These are phyloP conservation scores for Pelecanoides urinatrix DNA, from an alignment of 2,113 vertebrate species.

Conservation along the genomic window DNA sequence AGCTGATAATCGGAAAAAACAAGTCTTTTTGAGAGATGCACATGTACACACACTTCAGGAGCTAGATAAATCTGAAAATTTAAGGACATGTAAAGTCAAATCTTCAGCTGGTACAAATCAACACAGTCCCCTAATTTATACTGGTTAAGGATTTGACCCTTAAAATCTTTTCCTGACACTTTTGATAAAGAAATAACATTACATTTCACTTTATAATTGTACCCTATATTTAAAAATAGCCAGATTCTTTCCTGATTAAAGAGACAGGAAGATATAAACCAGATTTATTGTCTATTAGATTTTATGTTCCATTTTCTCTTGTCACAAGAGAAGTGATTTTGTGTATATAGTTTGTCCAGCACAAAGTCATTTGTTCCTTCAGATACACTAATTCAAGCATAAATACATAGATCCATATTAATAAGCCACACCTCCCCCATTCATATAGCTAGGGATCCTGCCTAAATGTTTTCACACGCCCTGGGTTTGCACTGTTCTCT, in stretches of 20 bases:
- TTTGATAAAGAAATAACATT: conserved; percentile 50
- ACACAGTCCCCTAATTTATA: conserved; percentile 2
- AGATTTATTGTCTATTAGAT: conserved; percentile 61
- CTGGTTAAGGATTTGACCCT: conserved; percentile 21
- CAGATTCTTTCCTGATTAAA: conserved; percentile 60
- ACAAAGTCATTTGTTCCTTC: conserved; percentile 37
- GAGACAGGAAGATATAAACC: conserved; percentile 53
- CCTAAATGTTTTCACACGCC: neutral
- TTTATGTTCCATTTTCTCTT: conserved; percentile 64
- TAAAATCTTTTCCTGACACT: conserved; percentile 54
- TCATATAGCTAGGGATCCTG: neutral
- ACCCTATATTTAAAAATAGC: conserved; percentile 43
- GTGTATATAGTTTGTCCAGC: conserved; percentile 40
- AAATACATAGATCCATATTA: conserved; percentile 39
- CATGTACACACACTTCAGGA: neutral
- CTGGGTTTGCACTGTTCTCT: neutral
- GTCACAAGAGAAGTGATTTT: conserved; percentile 53
- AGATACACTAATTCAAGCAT: conserved; percentile 52
- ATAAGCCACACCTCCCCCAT: conserved; percentile 6
- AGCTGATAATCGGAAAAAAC: neutral
- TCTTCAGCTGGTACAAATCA: conserved; percentile 40
- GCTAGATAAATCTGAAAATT: neutral
- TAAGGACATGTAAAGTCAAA: conserved; percentile 1
- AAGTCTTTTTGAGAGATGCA: neutral
- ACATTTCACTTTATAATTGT: conserved; percentile 56